A percentile compares a stretch with the other conserved stretches of the same genome.
phyloP scores from a whole-genome alignment of 1,140 invertebrate genomes.

The Drosophila repletoides region DNA sequence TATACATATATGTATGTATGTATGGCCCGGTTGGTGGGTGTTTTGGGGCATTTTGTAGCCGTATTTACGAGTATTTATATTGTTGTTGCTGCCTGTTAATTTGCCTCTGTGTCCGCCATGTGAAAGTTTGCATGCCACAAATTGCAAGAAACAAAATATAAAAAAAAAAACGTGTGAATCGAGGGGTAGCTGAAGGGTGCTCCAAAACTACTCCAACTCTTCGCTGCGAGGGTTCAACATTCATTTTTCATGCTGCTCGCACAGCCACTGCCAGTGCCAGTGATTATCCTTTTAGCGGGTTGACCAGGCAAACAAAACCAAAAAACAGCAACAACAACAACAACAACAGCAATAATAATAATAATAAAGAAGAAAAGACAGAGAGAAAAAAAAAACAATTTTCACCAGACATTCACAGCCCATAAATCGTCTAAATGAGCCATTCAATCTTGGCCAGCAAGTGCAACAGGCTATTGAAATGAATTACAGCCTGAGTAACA shows the following conservation, averaged over 20 bases:
- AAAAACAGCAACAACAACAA: conserved; percentile 15
- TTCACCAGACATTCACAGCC: conserved; percentile 62
- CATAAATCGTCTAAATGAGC: conserved; percentile 71
- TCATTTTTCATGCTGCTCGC: conserved; percentile 40
- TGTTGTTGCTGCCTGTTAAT: conserved; percentile 52
- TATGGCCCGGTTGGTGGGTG: conserved; percentile 53
- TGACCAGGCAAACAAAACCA: conserved; percentile 18
- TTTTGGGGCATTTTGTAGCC: conserved; percentile 55
- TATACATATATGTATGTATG: neutral
- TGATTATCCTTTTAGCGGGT: conserved; percentile 50
- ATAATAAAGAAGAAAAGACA: neutral
- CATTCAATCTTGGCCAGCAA: conserved; percentile 57
- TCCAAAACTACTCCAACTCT: too few relatives aligned
- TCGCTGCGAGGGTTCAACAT: conserved; percentile 38
- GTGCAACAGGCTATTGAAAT: conserved; percentile 19
- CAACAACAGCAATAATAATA: neutral
- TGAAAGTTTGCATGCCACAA: conserved; percentile 76
- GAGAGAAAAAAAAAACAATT: conserved; percentile 21
- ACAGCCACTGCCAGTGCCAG: neutral
- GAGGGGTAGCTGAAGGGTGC: too few relatives aligned
- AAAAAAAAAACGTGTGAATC: conserved; percentile 62
- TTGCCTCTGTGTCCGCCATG: conserved; percentile 60
- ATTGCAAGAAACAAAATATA: too few relatives aligned
- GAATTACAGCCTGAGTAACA: neutral
- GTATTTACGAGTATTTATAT: conserved; percentile 28